Conservation (phyloP, 2,888 invertebrate species). For the Machimus atricapillus region DNA sequence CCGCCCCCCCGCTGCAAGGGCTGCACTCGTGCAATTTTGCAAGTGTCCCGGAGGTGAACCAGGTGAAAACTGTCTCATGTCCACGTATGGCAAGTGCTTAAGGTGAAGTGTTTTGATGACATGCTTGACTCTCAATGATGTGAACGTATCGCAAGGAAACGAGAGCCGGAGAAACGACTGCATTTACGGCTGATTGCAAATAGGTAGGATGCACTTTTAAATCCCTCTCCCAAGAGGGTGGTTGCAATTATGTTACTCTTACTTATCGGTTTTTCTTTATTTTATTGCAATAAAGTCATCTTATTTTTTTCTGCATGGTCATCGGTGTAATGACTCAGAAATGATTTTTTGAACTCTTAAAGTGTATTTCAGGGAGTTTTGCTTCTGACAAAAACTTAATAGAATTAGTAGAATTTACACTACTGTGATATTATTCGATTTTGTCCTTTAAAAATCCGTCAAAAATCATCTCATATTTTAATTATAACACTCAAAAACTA, state of each 20-base stretch:
- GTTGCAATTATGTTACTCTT: not conserved
- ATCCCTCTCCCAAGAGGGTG: not conserved
- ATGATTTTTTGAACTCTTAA: not conserved
- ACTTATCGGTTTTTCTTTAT: not conserved
- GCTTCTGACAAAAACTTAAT: not conserved
- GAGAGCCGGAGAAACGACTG: not conserved
- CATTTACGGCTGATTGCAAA: not conserved
- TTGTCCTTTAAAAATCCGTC: too few species aligned
- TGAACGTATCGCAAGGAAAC: not conserved
- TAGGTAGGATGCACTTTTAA: not conserved
- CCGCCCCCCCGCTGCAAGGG: not conserved
- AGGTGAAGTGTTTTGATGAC: slow-evolving; percentile 5
- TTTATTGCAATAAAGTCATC: not conserved
- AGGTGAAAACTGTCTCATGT: slow-evolving; percentile 1
- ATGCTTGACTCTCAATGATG: not conserved
- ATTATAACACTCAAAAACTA: too few species aligned
- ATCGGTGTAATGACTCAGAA: not conserved
- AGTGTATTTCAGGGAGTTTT: not conserved
- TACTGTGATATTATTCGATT: too few species aligned
- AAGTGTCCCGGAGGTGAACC: slow-evolving; percentile 27
- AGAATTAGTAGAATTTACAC: too few species aligned
- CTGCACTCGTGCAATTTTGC: slow-evolving; percentile 10
- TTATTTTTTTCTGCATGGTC: not conserved
- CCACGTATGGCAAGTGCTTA: not conserved
- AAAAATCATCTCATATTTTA: too few species aligned